Evolutionary conservation across 92 coral and sea anemone species (phyloP).

Genomic region (Diadumene lineata): DNA sequence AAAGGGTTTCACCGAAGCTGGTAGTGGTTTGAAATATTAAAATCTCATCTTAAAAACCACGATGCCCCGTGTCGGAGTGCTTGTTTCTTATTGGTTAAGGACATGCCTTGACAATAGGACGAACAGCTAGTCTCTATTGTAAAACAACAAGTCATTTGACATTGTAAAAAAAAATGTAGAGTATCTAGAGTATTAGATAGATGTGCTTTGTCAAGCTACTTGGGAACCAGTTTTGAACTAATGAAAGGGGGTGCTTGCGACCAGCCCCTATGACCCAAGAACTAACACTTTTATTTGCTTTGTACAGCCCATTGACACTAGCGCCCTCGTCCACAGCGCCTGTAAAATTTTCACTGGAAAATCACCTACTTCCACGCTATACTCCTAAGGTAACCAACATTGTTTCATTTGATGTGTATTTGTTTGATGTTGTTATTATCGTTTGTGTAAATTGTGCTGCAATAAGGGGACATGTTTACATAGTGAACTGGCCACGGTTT

Average conservation of each 20-base stretch:
- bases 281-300: background rate
- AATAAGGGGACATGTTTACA: constrained; percentile 25
- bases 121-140: background rate
- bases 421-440: background rate
- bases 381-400: background rate
- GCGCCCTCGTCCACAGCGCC: constrained; percentile 6
- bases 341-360: constrained; percentile 2
- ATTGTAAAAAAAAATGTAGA: background rate
- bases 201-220: background rate
- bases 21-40: constrained; percentile 42
- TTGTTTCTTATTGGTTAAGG: constrained; percentile 10
- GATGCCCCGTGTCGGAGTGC: constrained; percentile 13
- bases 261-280: constrained; percentile 7
- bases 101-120: constrained; percentile 7
- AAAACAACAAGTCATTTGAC: constrained; percentile 12
- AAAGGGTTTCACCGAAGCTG: constrained; percentile 14
- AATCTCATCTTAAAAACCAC: constrained; percentile 33
- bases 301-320: constrained; percentile 6
- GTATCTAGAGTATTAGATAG: background rate
- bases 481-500: constrained; percentile 11
- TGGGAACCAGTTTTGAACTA: constrained; percentile 2
- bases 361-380: background rate
- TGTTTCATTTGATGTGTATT: constrained; percentile 1
- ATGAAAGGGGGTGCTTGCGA: constrained; percentile 16
- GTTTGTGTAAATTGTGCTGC: constrained; percentile 1